phyloP scores from a whole-genome alignment of 2,888 invertebrate species.

The Pheosia tremula region DNA sequence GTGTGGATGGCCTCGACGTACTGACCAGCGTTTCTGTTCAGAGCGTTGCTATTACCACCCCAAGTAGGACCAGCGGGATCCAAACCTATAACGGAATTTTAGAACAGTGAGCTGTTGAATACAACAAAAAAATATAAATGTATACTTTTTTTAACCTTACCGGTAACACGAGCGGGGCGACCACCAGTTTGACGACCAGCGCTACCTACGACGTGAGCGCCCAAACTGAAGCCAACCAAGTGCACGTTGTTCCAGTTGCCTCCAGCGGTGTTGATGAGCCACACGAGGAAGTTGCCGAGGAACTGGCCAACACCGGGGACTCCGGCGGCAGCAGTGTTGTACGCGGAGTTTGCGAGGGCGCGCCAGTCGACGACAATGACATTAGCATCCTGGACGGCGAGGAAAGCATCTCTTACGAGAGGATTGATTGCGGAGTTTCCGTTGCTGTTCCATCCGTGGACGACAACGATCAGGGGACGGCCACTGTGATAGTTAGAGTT shows the following conservation, averaged over 20 bases:
- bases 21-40: constrained; percentile 51
- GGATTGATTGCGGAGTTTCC: constrained; percentile 56
- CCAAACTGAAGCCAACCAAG: constrained; percentile 71
- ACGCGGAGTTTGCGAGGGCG: constrained; percentile 45
- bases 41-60: constrained; percentile 52
- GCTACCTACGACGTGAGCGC: constrained; percentile 68
- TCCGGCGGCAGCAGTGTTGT: constrained; percentile 46
- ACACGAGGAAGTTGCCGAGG: constrained; percentile 61
- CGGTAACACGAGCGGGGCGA: constrained; percentile 59
- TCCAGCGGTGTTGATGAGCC: constrained; percentile 60
- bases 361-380: constrained; percentile 70
- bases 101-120: too few relatives aligned
- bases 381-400: constrained; percentile 54
- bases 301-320: constrained; percentile 59
- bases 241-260: constrained; percentile 68
- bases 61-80: constrained; percentile 71
- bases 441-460: constrained; percentile 67
- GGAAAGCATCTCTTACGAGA: constrained; percentile 56
- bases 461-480: constrained; percentile 55
- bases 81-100: constrained; percentile 45
- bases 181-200: constrained; percentile 57
- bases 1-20: constrained; percentile 74
- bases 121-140: too few relatives aligned
- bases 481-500: constrained; percentile 52
- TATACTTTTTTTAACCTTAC: constrained; percentile 34